A percentile compares a stretch with the other conserved stretches of the same genome.
Evolutionary conservation across 2,888 invertebrate genomes (phyloP).

Genomic region (Neoscelio sp.): DNA sequence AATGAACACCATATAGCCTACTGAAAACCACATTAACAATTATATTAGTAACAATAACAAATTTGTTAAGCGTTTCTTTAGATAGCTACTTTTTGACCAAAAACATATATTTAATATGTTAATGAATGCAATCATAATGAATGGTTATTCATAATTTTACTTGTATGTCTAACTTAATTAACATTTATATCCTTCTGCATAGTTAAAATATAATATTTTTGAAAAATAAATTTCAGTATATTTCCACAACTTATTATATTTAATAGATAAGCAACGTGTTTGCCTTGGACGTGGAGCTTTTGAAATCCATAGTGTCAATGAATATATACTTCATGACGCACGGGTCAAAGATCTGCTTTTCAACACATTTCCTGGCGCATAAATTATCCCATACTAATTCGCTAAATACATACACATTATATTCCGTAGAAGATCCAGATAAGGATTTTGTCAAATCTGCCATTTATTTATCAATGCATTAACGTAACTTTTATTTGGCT

Average conservation of each 20-base stretch:
- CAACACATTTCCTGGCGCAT: slow-evolving; percentile 60
- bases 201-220: not conserved
- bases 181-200: not conserved
- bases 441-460: slow-evolving; percentile 6
- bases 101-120: too few relatives aligned
- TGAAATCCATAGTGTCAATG: slow-evolving; percentile 29
- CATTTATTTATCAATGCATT: too few relatives aligned
- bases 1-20: too few relatives aligned
- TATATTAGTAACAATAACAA: not conserved
- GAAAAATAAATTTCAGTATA: not conserved
- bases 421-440: slow-evolving; percentile 13
- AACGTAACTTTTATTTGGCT: too few relatives aligned
- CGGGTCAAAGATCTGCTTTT: slow-evolving; percentile 70
- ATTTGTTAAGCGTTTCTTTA: too few relatives aligned
- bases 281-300: slow-evolving; percentile 53
- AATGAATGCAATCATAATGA: too few relatives aligned
- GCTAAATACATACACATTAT: slow-evolving; percentile 22
- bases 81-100: too few relatives aligned
- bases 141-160: too few relatives aligned
- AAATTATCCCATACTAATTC: slow-evolving; percentile 56
- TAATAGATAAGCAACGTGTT: slow-evolving; percentile 39
- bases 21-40: too few relatives aligned
- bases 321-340: slow-evolving; percentile 43
- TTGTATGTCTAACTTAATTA: not conserved
- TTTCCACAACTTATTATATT: slow-evolving; percentile 15